Evolutionary conservation across 2,113 vertebrate species (phyloP).

Genomic region (Lates calcarifer): DNA sequence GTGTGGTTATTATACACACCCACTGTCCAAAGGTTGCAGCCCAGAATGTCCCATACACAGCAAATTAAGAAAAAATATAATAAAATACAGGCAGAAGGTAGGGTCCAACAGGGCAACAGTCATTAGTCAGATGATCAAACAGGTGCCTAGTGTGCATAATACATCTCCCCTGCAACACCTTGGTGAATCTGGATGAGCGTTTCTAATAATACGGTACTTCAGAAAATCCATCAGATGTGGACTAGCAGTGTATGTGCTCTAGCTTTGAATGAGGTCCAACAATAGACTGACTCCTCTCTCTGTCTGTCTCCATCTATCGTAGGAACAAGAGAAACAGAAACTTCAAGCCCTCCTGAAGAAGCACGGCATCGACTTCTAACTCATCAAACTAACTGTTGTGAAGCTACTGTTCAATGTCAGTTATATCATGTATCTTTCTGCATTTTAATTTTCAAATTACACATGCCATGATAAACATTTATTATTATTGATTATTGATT

Average conservation of each 20-base stretch:
- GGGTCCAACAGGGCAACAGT: too few relatives aligned
- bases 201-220: background rate
- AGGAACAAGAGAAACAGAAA: slow-evolving; percentile 92
- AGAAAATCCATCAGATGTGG: background rate
- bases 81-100: too few relatives aligned
- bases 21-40: too few relatives aligned
- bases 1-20: too few relatives aligned
- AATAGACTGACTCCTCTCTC: background rate
- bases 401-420: background rate
- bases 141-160: background rate
- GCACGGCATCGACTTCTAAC: slow-evolving; percentile 77
- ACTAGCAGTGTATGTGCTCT: background rate
- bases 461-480: background rate
- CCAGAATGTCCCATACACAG: too few relatives aligned
- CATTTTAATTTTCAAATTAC: background rate
- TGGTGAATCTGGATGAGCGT: background rate
- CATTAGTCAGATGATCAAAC: background rate
- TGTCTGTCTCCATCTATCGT: slow-evolving; percentile 38
- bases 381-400: background rate
- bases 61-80: too few relatives aligned
- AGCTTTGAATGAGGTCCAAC: background rate
- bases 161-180: background rate
- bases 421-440: background rate
- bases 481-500: background rate
- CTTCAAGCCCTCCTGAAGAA: slow-evolving; percentile 87